Base-by-base conservation (phyloP, 2,113 vertebrate genomes). In the Dasyornis broadbenti region DNA sequence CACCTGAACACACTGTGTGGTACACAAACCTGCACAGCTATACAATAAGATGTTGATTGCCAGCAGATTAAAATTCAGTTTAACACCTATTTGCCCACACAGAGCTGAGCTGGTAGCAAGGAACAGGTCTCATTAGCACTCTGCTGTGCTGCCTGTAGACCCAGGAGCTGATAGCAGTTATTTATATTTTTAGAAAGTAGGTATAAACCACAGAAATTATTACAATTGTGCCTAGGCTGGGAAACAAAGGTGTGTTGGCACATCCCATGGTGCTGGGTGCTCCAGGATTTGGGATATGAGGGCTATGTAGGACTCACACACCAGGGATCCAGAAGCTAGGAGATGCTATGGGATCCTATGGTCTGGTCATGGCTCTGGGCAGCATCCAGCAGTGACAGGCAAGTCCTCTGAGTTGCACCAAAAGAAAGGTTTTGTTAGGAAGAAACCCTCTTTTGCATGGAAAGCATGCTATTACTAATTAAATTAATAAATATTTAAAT, bases 221-320 rank as follows among this genome's bases (percentile, higher is more conserved):
- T 81, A 31, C 3, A 9, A 22, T 28, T 91, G 42, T 53, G 50
- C 24, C 24, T 73, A 40, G n/a, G 7, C n/a, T 37, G 33, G 22
- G 60, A 84, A 56, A 39, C 26, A 42, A 21, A 78, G 50, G 17
- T 24, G 28, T 42, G 8, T 37, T 54, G 37, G 57, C 30, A n/a
- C 12, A 42, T 42, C 7, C 10, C 2, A 0, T 49, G 35, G 15
- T 71, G 39, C 47, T 82, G 37, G 13, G 31, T 65, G 15, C 47
- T 35, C 2, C 17, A 37, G 31, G 40, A 59, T 72, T 64, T 92
- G 40, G 86, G 64, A 50, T 71, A 12, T 0, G 1, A 59, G 31
- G 49, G 50, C 3, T 42, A 3, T 11, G 15, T 16, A 56, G 35
- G 39, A 21, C 39, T 28, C 0, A 2, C 3, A 2, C 0, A 2